Evolutionary conservation across 2,888 invertebrate species (phyloP).

Genomic region (Microctonus aethiopoides): DNA sequence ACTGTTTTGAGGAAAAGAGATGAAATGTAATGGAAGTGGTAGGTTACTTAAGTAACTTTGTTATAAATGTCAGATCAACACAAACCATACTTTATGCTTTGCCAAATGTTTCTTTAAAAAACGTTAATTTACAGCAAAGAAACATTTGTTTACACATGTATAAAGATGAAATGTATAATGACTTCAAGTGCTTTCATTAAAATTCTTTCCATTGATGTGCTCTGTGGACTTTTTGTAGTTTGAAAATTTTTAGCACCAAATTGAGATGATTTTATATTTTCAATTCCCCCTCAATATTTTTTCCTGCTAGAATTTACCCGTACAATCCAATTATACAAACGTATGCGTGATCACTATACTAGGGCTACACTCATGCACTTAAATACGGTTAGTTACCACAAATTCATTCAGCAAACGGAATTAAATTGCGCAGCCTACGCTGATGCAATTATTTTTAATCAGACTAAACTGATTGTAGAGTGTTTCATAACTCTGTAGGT

Average conservation of each 20-base stretch:
- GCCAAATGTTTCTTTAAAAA: constrained; percentile 24
- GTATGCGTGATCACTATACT: neutral
- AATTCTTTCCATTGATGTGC: no score
- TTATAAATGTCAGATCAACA: constrained; percentile 31
- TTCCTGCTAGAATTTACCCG: neutral
- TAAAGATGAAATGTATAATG: neutral
- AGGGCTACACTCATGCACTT: neutral
- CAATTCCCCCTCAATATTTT: neutral
- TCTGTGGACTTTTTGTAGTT: no score
- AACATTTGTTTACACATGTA: neutral
- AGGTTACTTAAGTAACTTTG: constrained; percentile 18
- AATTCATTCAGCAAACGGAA: constrained; percentile 19
- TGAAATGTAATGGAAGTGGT: neutral
- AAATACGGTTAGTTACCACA: neutral
- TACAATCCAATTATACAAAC: constrained; percentile 8
- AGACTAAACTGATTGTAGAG: no score
- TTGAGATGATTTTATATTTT: neutral
- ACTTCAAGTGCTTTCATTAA: no score
- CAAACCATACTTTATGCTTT: constrained; percentile 33
- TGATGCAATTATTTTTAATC: no score
- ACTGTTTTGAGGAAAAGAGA: neutral
- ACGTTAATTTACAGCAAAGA: constrained; percentile 6
- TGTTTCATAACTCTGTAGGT: no score
- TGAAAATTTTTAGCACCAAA: no score
- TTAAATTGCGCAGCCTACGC: no score